phyloP scores from a whole-genome alignment of 2,797 vertebrate genomes.

The Liparis tanakae region DNA sequence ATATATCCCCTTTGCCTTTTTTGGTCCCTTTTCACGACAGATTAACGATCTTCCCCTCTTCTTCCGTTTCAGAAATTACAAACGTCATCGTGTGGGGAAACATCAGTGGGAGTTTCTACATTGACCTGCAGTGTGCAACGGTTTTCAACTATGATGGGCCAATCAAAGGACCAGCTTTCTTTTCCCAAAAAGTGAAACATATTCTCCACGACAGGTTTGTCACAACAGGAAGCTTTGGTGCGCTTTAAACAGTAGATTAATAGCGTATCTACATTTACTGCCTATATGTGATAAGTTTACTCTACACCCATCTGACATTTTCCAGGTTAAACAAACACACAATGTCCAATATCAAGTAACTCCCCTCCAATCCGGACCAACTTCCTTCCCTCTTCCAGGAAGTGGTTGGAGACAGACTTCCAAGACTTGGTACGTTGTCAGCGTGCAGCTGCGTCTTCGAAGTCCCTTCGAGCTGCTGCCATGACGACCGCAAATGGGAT shows the following conservation, averaged over 20 bases:
- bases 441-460: constrained; percentile 55
- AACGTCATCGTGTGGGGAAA: constrained; percentile 93
- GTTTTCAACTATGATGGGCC: constrained; percentile 85
- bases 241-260: not conserved
- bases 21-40: not conserved
- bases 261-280: not conserved
- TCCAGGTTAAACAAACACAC: constrained; percentile 16
- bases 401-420: constrained; percentile 86
- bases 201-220: constrained; percentile 87
- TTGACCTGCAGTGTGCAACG: constrained; percentile 89
- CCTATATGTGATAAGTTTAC: not conserved
- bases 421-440: constrained; percentile 63
- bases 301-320: not conserved
- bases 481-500: constrained; percentile 84
- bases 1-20: rapidly evolving
- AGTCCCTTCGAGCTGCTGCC: constrained; percentile 52
- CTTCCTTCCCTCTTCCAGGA: constrained; percentile 67
- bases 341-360: constrained; percentile 3
- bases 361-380: not conserved
- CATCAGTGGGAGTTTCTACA: constrained; percentile 84
- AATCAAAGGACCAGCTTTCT: constrained; percentile 85
- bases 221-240: not conserved
- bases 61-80: constrained; percentile 82
- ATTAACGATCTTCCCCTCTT: rapidly evolving
- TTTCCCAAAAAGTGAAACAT: constrained; percentile 77